Evolutionary conservation across 2,797 vertebrate genomes (phyloP), one percentile per base, ranked within the genome.

Genomic region (Spinus pinus): DNA sequence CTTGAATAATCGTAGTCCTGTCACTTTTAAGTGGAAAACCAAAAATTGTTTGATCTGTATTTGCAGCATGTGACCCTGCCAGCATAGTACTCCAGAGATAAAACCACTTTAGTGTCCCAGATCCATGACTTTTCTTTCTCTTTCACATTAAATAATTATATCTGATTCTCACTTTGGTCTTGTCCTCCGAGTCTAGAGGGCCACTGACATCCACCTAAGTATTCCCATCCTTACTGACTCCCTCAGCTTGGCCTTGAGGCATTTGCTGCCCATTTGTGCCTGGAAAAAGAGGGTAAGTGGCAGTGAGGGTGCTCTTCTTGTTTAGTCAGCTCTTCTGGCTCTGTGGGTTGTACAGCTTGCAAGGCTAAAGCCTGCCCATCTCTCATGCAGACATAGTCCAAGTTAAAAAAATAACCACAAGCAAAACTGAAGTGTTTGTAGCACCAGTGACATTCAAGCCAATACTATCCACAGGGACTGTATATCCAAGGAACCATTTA

Each of bases 1-100:
- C 64, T 71, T 89, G 56, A 88, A 42, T 90, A 70, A 73, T 89
- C 6, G n/a, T 66, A 75, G 56, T 77, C 49, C 50, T 94, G 79
- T 78, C 91, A 91, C 39, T 87, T 89, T 37, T 53, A 87, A 65
- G 60, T 82, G 42, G 81, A 80, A 94, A 95, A 51, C 31, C 54
- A 71, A 70, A 88, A 69, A 23, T 11, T 21, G 47, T 79, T 77
- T 74, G 42, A 58, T 90, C 6, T 58, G 1, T 79, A 49, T 49
- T 53, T 83, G 57, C 62, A 93, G 51, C 18, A 10, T 18, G 65
- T 33, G 44, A 54, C 65, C 47, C 56, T 88, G 47, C 66, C 62
- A 62, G 41, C 0, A 0, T 25, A 24, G 37, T 28, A 50, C n/a
- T 91, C 61, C 58, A 41, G 72, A 71, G 61, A 21, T 73, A 21